These are phyloP conservation scores for Cyrtodaria siliqua DNA, from an alignment of 2,888 invertebrate species.

Conservation along the genomic window DNA sequence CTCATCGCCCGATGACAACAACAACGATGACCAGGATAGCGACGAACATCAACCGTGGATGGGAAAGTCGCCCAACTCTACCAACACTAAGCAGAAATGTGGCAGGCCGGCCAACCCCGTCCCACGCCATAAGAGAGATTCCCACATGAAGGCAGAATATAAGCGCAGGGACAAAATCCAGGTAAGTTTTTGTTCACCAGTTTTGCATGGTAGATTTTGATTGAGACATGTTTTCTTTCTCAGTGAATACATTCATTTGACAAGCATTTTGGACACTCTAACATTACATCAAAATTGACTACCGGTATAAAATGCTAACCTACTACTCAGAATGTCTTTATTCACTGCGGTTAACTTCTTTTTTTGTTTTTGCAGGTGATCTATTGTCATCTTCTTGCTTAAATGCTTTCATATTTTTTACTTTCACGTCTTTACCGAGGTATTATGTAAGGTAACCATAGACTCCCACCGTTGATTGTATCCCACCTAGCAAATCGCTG, in stretches of 20 bases:
- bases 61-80: not conserved
- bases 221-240: not conserved
- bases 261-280: too few species aligned
- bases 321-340: too few species aligned
- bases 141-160: slow-evolving; percentile 84
- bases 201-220: slow-evolving; percentile 6
- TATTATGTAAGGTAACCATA: too few species aligned
- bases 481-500: too few species aligned
- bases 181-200: slow-evolving; percentile 69
- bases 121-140: slow-evolving; percentile 84
- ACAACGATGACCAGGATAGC: slow-evolving; percentile 38
- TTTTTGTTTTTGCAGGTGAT: too few species aligned
- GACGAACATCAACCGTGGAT: not conserved
- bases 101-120: slow-evolving; percentile 80
- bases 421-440: too few species aligned
- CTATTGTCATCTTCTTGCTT: too few species aligned
- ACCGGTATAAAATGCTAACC: too few species aligned
- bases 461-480: too few species aligned
- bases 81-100: slow-evolving; percentile 60
- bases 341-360: too few species aligned
- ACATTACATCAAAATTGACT: too few species aligned
- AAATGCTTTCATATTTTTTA: too few species aligned
- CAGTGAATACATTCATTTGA: not conserved
- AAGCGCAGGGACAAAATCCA: slow-evolving; percentile 83
- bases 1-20: slow-evolving; percentile 36